Evolutionary conservation across 1,140 invertebrate species (phyloP), one percentile per base, ranked within the genome.

Genomic region (Ceratosolen fusciceps): DNA sequence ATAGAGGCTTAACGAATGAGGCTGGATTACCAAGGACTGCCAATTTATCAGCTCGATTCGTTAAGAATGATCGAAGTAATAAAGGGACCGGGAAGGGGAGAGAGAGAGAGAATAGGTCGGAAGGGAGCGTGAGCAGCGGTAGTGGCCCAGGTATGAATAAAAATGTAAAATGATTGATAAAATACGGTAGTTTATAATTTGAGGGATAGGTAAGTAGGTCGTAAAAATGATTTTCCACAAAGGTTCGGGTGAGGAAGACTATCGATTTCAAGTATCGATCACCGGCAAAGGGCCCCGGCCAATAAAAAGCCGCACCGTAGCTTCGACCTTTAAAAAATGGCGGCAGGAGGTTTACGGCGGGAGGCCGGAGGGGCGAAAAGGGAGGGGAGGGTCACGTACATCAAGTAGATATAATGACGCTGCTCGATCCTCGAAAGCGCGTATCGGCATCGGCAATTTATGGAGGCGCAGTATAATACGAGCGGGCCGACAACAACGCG

Each of bases 371-470:
- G n/a, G n/a, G n/a, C n/a, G n/a, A n/a, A n/a, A n/a, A n/a, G n/a
- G n/a, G n/a, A n/a, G n/a, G n/a, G 29, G 29, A 74, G 34, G 9
- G 31, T 58, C 24, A 60, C 34, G 34, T 60, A 60, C 54, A 74
- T 74, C 21, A 74, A 47, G 73, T 26, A 43, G 9, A 58, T 21
- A 47, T 49, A 72, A 72, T 52, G 34, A 52, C 52, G 16, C n/a
- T 56, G 29, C 9, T 10, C 37, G 73, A 62, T 74, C 73, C 21
- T 49, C 73, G 37, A 29, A 74, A 49, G 21, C 52, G 60, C 72
- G 49, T 74, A 60, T 74, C 73, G 21, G 73, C 73, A 60, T 74
- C 73, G 21, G 73, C 73, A 60, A 74, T 74, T 62, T 74, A 74
- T 60, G 49, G 24, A 21, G n/a, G 56, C 21, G 43, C 14, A 58